These are phyloP conservation scores for Eulemur coronatus DNA, from an alignment of 2,797 vertebrate genomes.

Conservation along the genomic window DNA sequence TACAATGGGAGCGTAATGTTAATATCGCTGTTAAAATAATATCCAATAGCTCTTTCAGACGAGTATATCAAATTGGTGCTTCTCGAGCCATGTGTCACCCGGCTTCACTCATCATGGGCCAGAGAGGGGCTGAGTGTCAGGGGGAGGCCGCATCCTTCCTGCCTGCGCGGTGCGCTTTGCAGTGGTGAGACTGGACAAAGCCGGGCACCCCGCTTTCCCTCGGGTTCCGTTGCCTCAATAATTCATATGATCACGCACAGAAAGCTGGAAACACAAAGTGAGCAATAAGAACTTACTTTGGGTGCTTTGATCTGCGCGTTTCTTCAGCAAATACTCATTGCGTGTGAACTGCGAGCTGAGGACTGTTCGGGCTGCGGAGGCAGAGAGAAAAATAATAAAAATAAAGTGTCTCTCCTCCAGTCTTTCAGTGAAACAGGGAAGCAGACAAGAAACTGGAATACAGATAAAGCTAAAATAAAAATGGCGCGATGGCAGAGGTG, in stretches of 20 bases:
- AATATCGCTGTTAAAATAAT: constrained; percentile 46
- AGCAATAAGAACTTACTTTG: not conserved
- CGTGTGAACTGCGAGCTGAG: fast-evolving
- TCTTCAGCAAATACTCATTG: not conserved
- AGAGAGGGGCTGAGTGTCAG: not conserved
- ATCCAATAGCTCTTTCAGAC: constrained; percentile 61
- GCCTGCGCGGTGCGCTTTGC: not conserved
- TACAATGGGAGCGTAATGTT: not conserved
- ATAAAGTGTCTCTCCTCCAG: not conserved
- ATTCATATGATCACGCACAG: not conserved
- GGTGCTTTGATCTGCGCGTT: not conserved
- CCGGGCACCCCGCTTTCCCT: fast-evolving
- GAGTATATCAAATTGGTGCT: constrained; percentile 39
- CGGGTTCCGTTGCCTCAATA: not conserved
- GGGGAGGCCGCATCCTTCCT: fast-evolving
- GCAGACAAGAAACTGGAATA: not conserved
- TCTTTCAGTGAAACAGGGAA: not conserved
- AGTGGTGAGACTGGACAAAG: not conserved
- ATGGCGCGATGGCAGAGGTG: not conserved
- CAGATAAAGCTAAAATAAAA: not conserved
- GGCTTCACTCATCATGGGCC: constrained; percentile 1
- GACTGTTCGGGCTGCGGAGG: not conserved
- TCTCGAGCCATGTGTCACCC: constrained; percentile 54
- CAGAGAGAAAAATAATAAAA: not conserved
- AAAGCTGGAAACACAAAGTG: not conserved